Evolutionary conservation across 2,113 vertebrate genomes (phyloP).

Genomic region (Pangasianodon hypophthalmus): DNA sequence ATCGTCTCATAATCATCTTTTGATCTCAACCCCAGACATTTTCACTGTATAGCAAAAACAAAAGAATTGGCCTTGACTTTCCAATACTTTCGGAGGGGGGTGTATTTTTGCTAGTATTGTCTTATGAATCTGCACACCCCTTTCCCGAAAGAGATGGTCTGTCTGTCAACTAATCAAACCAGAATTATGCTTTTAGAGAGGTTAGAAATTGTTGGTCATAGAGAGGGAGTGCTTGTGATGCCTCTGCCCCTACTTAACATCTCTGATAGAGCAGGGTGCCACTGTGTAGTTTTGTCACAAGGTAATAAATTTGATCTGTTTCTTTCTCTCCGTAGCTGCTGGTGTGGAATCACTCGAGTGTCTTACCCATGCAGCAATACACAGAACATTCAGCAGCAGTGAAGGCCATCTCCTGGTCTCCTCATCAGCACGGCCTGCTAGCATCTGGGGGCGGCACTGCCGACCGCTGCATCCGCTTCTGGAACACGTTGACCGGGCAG

Average conservation of each 20-base stretch:
- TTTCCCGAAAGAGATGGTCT: not conserved
- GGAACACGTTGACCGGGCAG: constrained; percentile 96
- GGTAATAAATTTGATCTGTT: not conserved
- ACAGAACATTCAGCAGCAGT: constrained; percentile 96
- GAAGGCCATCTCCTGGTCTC: constrained; percentile 98
- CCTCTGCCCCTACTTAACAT: not conserved
- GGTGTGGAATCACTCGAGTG: constrained; percentile 96
- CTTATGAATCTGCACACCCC: not conserved
- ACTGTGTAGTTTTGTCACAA: not conserved
- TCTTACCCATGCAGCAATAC: constrained; percentile 94
- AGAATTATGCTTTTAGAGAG: not conserved
- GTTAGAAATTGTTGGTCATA: not conserved
- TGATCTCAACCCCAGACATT: too few species aligned
- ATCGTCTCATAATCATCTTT: too few species aligned
- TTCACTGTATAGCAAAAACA: not conserved
- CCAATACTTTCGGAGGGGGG: not conserved
- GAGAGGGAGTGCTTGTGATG: not conserved
- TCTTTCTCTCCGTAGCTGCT: constrained; percentile 76
- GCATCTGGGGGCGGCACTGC: constrained; percentile 93
- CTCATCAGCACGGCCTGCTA: constrained; percentile 93
- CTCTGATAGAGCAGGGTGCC: not conserved
- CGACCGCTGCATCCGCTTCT: constrained; percentile 98
- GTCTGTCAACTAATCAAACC: not conserved
- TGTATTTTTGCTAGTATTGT: not conserved
- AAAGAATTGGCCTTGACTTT: not conserved